Base-by-base conservation (phyloP, 2,797 vertebrate genomes). In the Buphagus erythrorhynchus region DNA sequence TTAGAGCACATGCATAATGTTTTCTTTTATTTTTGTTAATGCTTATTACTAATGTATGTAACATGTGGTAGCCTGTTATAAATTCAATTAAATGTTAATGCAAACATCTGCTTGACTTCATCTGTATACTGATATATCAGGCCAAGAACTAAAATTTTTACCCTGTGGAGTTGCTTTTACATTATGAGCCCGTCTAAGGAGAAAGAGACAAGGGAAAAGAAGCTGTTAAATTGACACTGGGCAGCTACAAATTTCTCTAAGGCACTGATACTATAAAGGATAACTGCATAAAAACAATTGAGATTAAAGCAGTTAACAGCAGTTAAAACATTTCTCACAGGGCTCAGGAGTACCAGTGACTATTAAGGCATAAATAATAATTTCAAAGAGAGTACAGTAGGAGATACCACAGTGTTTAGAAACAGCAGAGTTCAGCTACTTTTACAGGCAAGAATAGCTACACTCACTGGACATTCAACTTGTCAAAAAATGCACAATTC, bases 61-160 rank as follows among this genome's bases (percentile, higher is more conserved):
- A 95, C 88, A 90, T 68, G 62, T 75, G 78, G 69, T 67, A 76
- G 33, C 13, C 49, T 74, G 54, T 77, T 93, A 92, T n/a, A 95
- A 95, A 97, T 94, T 72, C 86, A 92, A 92, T 96, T 92, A 96
- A 96, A 95, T 86, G 75, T 96, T 97, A 94, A 97, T 95, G 75
- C 59, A 92, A 96, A 90, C 92, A 95, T 88, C 91, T 95, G 87
- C 33, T 95, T 63, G 80, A 57, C 31, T 93, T 94, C 78, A 65
- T 61, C 72, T 74, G 35, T 73, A 63, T 73, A 79, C 82, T 48
- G 76, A 59, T 88, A 65, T 20, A 40, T 25, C 51, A 90, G 55
- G 29, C 28, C 79, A 68, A 81, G 87, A 94, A 62, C 38, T 74
- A 38, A 73, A 86, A 77, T 40, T 66, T 28, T 73, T 87, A 68